A percentile compares a stretch with the other conserved stretches of the same genome.
Conservation (phyloP, 2,797 vertebrate genomes). For the Sebastes umbrosus region DNA sequence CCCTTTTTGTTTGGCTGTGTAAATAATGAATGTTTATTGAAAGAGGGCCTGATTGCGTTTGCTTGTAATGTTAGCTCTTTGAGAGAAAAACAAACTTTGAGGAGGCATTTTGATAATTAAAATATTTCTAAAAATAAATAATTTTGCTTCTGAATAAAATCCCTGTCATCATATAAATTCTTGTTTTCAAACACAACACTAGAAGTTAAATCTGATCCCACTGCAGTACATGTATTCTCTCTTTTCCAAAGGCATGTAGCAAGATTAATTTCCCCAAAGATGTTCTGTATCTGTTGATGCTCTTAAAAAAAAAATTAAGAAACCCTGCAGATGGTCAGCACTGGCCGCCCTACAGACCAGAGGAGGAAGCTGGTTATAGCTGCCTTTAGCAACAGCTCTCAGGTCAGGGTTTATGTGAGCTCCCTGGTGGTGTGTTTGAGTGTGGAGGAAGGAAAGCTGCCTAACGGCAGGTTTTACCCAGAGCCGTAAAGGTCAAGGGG, state of each 20-base stretch:
- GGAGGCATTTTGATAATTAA: slow-evolving; percentile 3
- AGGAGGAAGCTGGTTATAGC: slow-evolving; percentile 26
- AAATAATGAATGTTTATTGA: slow-evolving; percentile 23
- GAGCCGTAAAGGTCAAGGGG: slow-evolving; percentile 57
- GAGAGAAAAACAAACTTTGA: slow-evolving; percentile 14
- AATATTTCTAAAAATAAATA: slow-evolving; percentile 23
- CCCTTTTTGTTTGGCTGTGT: not conserved
- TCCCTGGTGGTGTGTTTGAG: slow-evolving; percentile 31
- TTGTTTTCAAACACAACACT: slow-evolving; percentile 17
- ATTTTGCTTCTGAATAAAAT: slow-evolving; percentile 2
- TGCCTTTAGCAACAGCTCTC: slow-evolving; percentile 35
- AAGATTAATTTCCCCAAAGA: not conserved
- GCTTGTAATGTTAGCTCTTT: not conserved
- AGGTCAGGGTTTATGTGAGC: slow-evolving; percentile 49
- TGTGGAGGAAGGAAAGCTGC: slow-evolving; percentile 27
- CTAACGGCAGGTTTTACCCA: slow-evolving; percentile 45
- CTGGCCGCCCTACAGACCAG: not conserved
- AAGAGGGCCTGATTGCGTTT: slow-evolving; percentile 10
- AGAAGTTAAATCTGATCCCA: not conserved
- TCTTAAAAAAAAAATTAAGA: not conserved
- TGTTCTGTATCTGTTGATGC: not conserved
- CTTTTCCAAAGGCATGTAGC: not conserved
- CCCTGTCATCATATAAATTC: slow-evolving; percentile 2
- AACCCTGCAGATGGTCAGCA: slow-evolving; percentile 12
- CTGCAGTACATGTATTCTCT: not conserved